Percentiles rank a stretch among this genome's conserved stretches.
Conservation (phyloP, 1,140 invertebrate species). For the Carcinoscorpius rotundicauda region DNA sequence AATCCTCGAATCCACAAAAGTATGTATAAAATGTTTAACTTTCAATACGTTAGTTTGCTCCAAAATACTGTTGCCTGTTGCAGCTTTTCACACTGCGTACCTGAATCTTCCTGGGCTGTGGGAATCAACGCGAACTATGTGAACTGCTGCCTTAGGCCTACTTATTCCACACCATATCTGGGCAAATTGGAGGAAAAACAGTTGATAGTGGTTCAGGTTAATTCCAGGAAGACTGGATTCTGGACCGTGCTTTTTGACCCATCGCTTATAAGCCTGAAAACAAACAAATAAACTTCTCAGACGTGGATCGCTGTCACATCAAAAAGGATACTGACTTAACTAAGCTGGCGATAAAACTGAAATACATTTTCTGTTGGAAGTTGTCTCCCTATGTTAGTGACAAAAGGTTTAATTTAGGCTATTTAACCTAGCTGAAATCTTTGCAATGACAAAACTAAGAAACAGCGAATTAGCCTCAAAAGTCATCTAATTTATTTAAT, state of each 20-base stretch:
- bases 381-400: conserved; percentile 11
- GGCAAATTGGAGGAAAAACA: conserved; percentile 79
- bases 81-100: conserved; percentile 21
- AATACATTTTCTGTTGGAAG: conserved; percentile 72
- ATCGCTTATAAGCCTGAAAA: conserved; percentile 27
- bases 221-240: conserved; percentile 28
- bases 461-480: too few species aligned
- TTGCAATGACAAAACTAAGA: too few species aligned
- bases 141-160: conserved; percentile 35
- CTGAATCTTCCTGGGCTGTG: conserved; percentile 40
- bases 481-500: too few species aligned
- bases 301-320: too few species aligned
- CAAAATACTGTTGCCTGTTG: too few species aligned
- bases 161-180: conserved; percentile 45
- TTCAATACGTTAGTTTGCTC: background rate
- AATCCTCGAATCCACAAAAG: too few species aligned
- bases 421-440: too few species aligned
- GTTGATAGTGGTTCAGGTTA: conserved; percentile 47
- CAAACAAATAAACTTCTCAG: conserved; percentile 26
- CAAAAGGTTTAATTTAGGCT: too few species aligned
- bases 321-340: too few species aligned
- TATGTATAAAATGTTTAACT: background rate
- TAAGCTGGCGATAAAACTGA: conserved; percentile 48
- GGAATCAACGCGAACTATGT: conserved; percentile 32
- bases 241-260: conserved; percentile 20